Base-by-base conservation (phyloP, 2,113 vertebrate species). In the Athene cunicularia region DNA sequence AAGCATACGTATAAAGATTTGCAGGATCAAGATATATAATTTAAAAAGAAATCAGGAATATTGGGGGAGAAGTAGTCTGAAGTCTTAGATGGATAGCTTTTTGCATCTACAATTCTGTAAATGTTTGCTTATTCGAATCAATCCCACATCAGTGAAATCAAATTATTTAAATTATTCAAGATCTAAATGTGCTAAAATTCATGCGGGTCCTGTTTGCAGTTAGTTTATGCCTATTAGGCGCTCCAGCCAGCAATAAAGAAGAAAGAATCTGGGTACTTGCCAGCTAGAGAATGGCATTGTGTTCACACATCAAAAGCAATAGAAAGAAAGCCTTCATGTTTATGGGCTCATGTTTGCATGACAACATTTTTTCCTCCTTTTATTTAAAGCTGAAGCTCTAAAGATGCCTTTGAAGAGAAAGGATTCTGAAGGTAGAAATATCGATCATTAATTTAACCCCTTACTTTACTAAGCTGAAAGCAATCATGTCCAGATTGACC, bases 131-230 rank as follows among this genome's bases (percentile, higher is more conserved):
- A 93, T 91, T 97, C 95, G 95, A 97, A 89, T 93, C 91, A 94
- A 96, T 86, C 79, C 64, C 32, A 82, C 79, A 59, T 94, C 63
- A 80, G 16, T 90, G 77, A 91, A 97, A 97, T 98, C n/a, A 88
- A 97, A 96, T 97, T 95, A 96, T 95, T 97, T 98, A 94, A 98
- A 98, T 98, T 97, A 98, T 98, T 98, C 96, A 98, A 17, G 62
- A 96, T 92, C 89, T 97, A 96, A 97, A 97, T 95, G 94, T 91
- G 74, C 80, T 97, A 94, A 98, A 98, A 97, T 97, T 80, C 97
- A 96, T 60, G 59, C 4, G 39, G 71, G 91, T 91, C 92, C 95
- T 66, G 86, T 97, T 98, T 97, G 95, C 88, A 92, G 92, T 95
- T 96, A 95, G 88, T 97, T 98, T 96, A 93, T 97, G 96, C 77